phyloP scores from a whole-genome alignment of 2,888 invertebrate genomes.

The Drosophila bunnanda region DNA sequence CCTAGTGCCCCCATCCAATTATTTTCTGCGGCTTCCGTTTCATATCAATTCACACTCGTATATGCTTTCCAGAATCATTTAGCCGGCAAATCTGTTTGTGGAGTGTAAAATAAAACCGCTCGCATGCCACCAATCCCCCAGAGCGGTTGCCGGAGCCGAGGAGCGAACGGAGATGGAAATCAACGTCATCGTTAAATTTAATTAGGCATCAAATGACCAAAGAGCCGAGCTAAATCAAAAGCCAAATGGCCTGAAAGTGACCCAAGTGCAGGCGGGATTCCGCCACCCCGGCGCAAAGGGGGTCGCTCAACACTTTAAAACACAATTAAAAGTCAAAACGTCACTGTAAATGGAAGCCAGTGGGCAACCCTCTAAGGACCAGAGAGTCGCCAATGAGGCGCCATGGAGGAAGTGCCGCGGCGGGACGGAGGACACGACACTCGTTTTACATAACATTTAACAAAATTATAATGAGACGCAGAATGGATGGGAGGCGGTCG shows the following conservation, averaged over 20 bases:
- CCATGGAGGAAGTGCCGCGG: conserved; percentile 26
- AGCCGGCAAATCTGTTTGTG: conserved; percentile 11
- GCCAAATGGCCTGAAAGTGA: conserved; percentile 78
- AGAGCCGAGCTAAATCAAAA: conserved; percentile 75
- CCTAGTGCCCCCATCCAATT: conserved; percentile 1
- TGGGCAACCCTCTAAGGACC: conserved; percentile 75
- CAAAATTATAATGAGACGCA: conserved; percentile 72
- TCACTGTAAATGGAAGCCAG: conserved; percentile 69
- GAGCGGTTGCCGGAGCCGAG: conserved; percentile 1
- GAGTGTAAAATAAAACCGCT: conserved; percentile 56
- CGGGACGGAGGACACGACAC: conserved; percentile 48
- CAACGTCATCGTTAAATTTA: conserved; percentile 81
- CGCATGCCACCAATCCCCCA: conserved; percentile 4
- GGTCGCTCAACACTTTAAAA: conserved; percentile 68
- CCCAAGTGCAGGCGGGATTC: conserved; percentile 40
- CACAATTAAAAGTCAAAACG: conserved; percentile 78
- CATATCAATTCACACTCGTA: conserved; percentile 18
- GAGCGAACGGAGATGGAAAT: conserved; percentile 47
- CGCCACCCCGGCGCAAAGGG: conserved; percentile 1
- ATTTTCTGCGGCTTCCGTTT: conserved; percentile 20
- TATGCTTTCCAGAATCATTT: conserved; percentile 4
- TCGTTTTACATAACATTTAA: conserved; percentile 81
- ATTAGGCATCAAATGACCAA: conserved; percentile 83
- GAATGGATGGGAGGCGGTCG: conserved; percentile 44
- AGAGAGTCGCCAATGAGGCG: conserved; percentile 67